Percentiles rank a stretch among this genome's conserved stretches.
These are phyloP conservation scores for Champsocephalus esox DNA, from an alignment of 2,797 vertebrate species.

Conservation along the genomic window DNA sequence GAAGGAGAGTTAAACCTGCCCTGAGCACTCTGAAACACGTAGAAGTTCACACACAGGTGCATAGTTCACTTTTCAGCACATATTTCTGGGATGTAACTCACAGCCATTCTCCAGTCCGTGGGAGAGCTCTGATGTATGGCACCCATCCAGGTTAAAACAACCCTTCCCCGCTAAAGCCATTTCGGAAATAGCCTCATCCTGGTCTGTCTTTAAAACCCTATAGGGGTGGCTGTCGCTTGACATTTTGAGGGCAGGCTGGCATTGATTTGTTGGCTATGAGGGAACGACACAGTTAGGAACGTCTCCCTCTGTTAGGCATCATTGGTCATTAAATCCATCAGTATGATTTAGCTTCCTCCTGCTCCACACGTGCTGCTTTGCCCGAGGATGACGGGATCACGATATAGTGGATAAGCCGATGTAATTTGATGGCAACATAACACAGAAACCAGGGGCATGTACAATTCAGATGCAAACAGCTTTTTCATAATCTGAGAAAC, in stretches of 20 bases:
- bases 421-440: slow-evolving; percentile 29
- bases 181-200: slow-evolving; percentile 65
- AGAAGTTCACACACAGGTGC: slow-evolving; percentile 15
- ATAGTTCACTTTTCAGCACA: slow-evolving; percentile 44
- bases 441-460: slow-evolving; percentile 1
- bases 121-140: slow-evolving; percentile 45
- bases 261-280: slow-evolving; percentile 72
- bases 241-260: slow-evolving; percentile 76
- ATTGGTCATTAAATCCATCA: slow-evolving; percentile 72
- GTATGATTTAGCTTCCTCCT: slow-evolving; percentile 61
- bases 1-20: slow-evolving; percentile 34
- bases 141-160: slow-evolving; percentile 45
- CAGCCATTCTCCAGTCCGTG: slow-evolving; percentile 37
- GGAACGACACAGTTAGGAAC: slow-evolving; percentile 62
- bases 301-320: slow-evolving; percentile 71
- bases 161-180: slow-evolving; percentile 62
- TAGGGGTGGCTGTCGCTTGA: slow-evolving; percentile 64
- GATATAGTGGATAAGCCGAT: slow-evolving; percentile 50
- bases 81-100: slow-evolving; percentile 58
- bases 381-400: slow-evolving; percentile 48
- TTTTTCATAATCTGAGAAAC: slow-evolving; percentile 22
- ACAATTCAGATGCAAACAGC: background rate
- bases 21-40: slow-evolving; percentile 13
- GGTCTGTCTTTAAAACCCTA: slow-evolving; percentile 57
- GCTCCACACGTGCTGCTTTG: slow-evolving; percentile 19